Evolutionary conservation across 2,113 vertebrate species (phyloP), one percentile per base, ranked within the genome.

Genomic region (Seriola quinqueradiata): DNA sequence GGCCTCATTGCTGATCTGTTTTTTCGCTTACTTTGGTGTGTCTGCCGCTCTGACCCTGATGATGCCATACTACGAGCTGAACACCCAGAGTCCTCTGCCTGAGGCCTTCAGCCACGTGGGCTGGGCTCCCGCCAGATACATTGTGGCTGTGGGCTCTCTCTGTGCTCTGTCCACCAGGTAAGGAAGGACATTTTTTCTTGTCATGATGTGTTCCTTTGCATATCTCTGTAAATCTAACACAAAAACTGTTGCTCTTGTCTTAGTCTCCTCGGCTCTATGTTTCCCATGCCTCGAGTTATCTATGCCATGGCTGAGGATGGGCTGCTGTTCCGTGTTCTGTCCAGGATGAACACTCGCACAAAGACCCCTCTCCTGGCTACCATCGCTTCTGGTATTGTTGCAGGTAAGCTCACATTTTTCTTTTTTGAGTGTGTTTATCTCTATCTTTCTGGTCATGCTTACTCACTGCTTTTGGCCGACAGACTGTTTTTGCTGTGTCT

Each of bases 221-320:
- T 5, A 1, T 21, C 10, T 2, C 6, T 1, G 16, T 3, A 32
- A 73, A 40, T 13, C 10, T 28, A 21, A 38, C 25, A 3, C 8
- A 16, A 48, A 3, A 55, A 87, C 66, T 25, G 0, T 6, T 16
- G 4, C 3, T 70, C 4, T 75, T 14, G 21, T 59, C 73, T n/a
- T 0, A 99, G 98, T 87, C 95, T 99, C 80, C 94, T 99, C 28
- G 98, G 98, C 73, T 97, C 97, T 55, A 99, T 99, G 97, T 99
- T 99, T 82, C 98, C 98, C 12, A 99, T 99, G 98, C 98, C 97
- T 21, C 96, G 98, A 0, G 97, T 99, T 40, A 98, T 99, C 92
- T 98, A 98, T 1, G 97, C 98, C 17, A 99, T 99, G 98, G 98
- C 98, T 0, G 97, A 99, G 71, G 98, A 99, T 0, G 97, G 98